phyloP scores from a whole-genome alignment of 2,797 vertebrate species.

The Heteromormyrus szaboi region DNA sequence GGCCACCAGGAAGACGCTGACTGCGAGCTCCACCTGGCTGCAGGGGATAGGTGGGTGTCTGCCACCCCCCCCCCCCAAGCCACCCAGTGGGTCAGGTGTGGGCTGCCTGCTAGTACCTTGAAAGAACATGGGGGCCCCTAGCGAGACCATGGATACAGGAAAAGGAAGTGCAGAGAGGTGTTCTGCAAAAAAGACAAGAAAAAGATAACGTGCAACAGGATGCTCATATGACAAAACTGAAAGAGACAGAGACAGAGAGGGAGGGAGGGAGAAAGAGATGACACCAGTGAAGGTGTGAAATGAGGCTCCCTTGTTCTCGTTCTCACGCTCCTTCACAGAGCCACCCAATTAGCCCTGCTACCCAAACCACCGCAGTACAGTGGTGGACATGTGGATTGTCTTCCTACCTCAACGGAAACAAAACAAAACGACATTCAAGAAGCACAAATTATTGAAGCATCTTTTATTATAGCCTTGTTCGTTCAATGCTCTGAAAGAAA shows the following conservation, averaged over 20 bases:
- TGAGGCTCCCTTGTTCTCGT: neutral
- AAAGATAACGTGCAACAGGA: neutral
- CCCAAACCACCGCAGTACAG: slow-evolving; percentile 12
- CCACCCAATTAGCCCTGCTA: slow-evolving; percentile 37
- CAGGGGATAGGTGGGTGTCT: neutral
- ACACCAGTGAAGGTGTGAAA: slow-evolving; percentile 1
- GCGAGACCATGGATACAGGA: slow-evolving; percentile 45
- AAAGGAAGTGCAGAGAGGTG: slow-evolving; percentile 52
- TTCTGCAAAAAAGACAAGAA: slow-evolving; percentile 49
- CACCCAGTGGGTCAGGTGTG: neutral
- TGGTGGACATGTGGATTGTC: neutral
- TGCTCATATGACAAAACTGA: neutral
- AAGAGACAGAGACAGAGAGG: neutral
- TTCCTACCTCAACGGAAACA: slow-evolving; percentile 41
- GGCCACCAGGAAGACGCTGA: neutral
- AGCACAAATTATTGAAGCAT: slow-evolving; percentile 32
- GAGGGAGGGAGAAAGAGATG: neutral
- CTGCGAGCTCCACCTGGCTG: neutral
- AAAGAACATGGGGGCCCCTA: neutral
- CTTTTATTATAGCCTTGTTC: slow-evolving; percentile 22
- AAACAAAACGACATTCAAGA: slow-evolving; percentile 52
- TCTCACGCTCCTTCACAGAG: neutral
- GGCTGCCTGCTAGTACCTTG: neutral
- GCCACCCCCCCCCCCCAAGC: neutral
- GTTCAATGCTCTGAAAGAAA: neutral